Evolutionary conservation across 2,797 vertebrate genomes (phyloP), one percentile per base, ranked within the genome.

Genomic region (Clarias fuscus): DNA sequence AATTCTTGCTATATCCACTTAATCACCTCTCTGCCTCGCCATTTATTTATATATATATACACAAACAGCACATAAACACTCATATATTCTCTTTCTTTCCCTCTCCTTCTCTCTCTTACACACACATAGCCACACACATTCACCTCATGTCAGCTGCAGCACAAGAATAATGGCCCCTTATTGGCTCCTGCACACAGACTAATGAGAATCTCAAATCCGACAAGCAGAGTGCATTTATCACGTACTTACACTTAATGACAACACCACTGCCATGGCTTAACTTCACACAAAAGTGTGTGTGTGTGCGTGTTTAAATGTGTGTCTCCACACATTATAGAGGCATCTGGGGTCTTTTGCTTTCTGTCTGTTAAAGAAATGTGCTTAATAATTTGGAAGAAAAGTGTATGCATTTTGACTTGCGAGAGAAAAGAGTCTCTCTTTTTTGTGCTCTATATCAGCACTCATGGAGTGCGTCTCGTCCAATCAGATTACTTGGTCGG

Each of bases 131-230:
- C 62, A 86, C 88, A 27, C 86, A 77, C 86, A 92, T 90, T 88
- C 89, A 87, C 87, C 90, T 87, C 89, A 78, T 91, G 91, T 94
- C 92, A 89, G 82, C 75, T 89, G 90, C 89, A 88, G 91, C 88
- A 86, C 90, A 91, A 93, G 94, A 95, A 87, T 94, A 95, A 96
- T 95, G 92, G 92, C 90, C 87, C 79, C 90, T 81, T 91, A 91
- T 93, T 93, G 89, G 89, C 90, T 93, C 92, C 91, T 91, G 92
- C 94, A 94, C 93, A 90, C 93, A 90, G 93, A 95, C 94, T 96
- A 96, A 96, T 95, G 94, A 95, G 93, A 93, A 93, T 92, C 94
- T 95, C 93, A 94, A 92, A 94, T 92, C 92, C 91, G 90, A 94
- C 94, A 93, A 95, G 94, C 93, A 82, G 86, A 93, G 93, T 92